Base-by-base conservation (phyloP, 2,797 vertebrate genomes). In the Remorina albescens region DNA sequence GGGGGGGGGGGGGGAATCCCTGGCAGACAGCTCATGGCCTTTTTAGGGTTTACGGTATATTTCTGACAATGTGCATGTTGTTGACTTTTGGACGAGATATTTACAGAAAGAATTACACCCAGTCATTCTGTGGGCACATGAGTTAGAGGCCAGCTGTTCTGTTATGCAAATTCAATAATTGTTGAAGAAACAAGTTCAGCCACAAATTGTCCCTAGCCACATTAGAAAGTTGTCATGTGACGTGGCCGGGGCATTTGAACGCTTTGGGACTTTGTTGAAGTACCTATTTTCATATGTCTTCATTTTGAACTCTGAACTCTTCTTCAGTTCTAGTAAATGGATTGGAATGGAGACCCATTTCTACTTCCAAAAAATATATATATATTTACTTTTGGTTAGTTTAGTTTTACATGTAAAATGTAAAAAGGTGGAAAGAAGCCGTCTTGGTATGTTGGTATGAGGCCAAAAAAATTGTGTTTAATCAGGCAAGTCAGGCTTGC, bases 1-100 rank as follows among this genome's bases (percentile, higher is more conserved):
- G n/a, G n/a, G n/a, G n/a, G n/a, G n/a, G n/a, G 59, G 84, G 82
- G 90, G 93, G 88, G 85, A 93, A 91, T 92, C 92, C 95, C 94
- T 82, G 62, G 32, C 47, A 84, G 61, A 84, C 81, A 79, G 50
- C 89, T 74, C 23, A 62, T 82, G 82, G 86, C 81, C 87, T 91
- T 91, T 88, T 77, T 69, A 55, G 80, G 42, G 23, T 26, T 51
- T 60, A n/a, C 6, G 66, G 51, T 85, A 53, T 74, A 32, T 80
- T 77, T 86, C 62, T 86, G 65, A 61, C 58, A 63, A 16, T 41
- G 39, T 61, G 65, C 53, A 18, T 85, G 80, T 44, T 83, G 81
- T 82, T 69, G 70, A 41, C 54, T 69, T 39, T 32, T 6, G 82
- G 50, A 54, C 10, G 0, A 80, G 61, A 64, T 26, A 32, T 39